Conservation (phyloP, 2,113 vertebrate genomes). For the Callionymus lyra region DNA sequence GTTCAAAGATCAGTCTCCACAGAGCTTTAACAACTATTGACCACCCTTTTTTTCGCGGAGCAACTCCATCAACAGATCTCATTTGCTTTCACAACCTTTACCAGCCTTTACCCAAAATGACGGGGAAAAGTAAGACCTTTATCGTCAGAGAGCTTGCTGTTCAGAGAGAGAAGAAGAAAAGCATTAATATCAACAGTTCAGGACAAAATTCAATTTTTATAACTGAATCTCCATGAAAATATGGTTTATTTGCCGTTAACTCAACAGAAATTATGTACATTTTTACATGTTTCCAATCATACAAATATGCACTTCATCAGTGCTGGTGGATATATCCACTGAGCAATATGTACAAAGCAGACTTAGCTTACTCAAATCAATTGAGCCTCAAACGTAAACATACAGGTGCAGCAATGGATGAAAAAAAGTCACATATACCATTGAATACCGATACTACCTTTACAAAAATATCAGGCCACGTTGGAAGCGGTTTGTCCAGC, state of each 20-base stretch:
- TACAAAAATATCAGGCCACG: slow-evolving; percentile 95
- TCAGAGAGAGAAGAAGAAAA: slow-evolving; percentile 68
- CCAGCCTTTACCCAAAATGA: slow-evolving; percentile 66
- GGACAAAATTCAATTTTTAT: slow-evolving; percentile 39
- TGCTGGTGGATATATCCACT: slow-evolving; percentile 14
- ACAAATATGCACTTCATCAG: slow-evolving; percentile 39
- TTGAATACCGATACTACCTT: slow-evolving; percentile 93
- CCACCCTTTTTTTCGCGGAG: too few species aligned
- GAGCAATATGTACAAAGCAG: slow-evolving; percentile 26
- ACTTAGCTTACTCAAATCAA: slow-evolving; percentile 12
- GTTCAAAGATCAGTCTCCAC: too few species aligned
- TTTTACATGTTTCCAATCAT: slow-evolving; percentile 18
- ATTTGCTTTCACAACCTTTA: slow-evolving; percentile 44
- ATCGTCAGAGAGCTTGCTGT: slow-evolving; percentile 69
- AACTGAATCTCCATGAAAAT: slow-evolving; percentile 53
- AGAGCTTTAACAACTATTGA: too few species aligned
- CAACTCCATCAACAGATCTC: too few species aligned
- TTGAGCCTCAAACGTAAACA: slow-evolving; percentile 3
- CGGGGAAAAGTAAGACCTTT: slow-evolving; percentile 57
- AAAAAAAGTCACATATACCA: slow-evolving; percentile 62
- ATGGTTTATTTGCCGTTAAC: slow-evolving; percentile 61
- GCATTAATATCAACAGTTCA: slow-evolving; percentile 64
- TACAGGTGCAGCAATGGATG: neutral
- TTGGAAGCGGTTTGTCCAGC: slow-evolving; percentile 92
- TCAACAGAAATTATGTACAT: slow-evolving; percentile 28